Conservation (phyloP, 2,888 invertebrate species). For the Sipha maydis region DNA sequence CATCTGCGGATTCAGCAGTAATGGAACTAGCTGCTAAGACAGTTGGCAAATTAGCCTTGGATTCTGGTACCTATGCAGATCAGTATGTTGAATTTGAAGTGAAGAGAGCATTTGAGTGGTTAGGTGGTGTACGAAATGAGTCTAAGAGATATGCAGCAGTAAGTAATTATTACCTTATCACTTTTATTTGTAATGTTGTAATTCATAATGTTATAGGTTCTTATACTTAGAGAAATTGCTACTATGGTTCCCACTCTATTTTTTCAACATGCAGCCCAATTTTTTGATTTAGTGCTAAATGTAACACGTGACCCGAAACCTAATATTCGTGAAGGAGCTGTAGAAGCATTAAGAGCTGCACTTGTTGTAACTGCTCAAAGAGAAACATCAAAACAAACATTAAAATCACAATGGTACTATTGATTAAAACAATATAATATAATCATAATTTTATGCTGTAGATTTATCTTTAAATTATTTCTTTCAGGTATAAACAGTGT, state of each 20-base stretch:
- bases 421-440: constrained; percentile 7
- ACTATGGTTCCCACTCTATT: constrained; percentile 97
- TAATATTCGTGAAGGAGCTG: constrained; percentile 90
- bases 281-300: constrained; percentile 92
- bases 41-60: constrained; percentile 89
- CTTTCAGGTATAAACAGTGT: constrained; percentile 81
- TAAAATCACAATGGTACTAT: constrained; percentile 82
- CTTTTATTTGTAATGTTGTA: constrained; percentile 1
- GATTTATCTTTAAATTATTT: constrained; percentile 27
- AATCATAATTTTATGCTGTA: not conserved
- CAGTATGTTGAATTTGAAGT: constrained; percentile 99
- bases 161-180: constrained; percentile 65
- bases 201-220: constrained; percentile 69
- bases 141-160: constrained; percentile 91
- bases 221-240: constrained; percentile 92
- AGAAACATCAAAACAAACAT: constrained; percentile 92
- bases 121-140: constrained; percentile 89
- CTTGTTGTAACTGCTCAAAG: constrained; percentile 94
- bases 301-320: constrained; percentile 92
- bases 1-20: constrained; percentile 89
- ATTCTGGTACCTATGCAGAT: constrained; percentile 92
- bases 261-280: constrained; percentile 91
- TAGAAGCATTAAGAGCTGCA: constrained; percentile 93
- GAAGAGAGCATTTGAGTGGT: constrained; percentile 94
- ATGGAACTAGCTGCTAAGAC: constrained; percentile 97